A percentile compares a stretch with the other conserved stretches of the same genome.
These are phyloP conservation scores for Heliconius congener DNA, from an alignment of 1,140 invertebrate genomes.

Conservation along the genomic window DNA sequence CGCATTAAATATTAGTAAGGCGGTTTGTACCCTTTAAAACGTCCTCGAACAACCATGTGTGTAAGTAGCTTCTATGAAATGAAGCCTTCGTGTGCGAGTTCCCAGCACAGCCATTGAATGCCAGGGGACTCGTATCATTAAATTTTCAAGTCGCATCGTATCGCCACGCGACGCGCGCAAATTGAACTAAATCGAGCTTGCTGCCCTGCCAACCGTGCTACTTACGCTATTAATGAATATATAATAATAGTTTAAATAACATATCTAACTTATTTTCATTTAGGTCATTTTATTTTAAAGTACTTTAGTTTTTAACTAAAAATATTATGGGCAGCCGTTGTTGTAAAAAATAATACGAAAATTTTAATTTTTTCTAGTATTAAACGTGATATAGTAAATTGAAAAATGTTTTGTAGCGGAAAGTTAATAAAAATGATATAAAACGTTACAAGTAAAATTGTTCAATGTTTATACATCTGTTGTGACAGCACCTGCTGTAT, in stretches of 20 bases:
- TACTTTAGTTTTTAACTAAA: neutral
- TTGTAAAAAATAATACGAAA: neutral
- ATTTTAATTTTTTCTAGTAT: too few relatives aligned
- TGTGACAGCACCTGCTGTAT: constrained; percentile 8
- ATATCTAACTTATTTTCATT: neutral
- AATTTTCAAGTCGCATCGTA: constrained; percentile 39
- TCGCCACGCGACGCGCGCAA: constrained; percentile 34
- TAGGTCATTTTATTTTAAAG: neutral
- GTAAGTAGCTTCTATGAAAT: constrained; percentile 4
- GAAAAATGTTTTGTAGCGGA: neutral
- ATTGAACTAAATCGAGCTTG: constrained; percentile 42
- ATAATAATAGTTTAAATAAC: neutral
- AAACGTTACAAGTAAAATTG: neutral
- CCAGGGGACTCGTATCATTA: constrained; percentile 31
- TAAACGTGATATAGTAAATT: neutral
- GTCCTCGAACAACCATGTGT: constrained; percentile 5
- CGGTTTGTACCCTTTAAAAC: constrained; percentile 8
- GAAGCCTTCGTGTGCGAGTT: neutral
- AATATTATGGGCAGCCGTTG: neutral
- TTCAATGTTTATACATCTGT: constrained; percentile 10
- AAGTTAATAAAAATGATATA: neutral
- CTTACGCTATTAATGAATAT: neutral
- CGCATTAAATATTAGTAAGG: neutral
- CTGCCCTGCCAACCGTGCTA: neutral
- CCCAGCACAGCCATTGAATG: constrained; percentile 17